These are phyloP conservation scores for Chaitophorus viminalis DNA, from an alignment of 2,888 invertebrate species.

Conservation along the genomic window DNA sequence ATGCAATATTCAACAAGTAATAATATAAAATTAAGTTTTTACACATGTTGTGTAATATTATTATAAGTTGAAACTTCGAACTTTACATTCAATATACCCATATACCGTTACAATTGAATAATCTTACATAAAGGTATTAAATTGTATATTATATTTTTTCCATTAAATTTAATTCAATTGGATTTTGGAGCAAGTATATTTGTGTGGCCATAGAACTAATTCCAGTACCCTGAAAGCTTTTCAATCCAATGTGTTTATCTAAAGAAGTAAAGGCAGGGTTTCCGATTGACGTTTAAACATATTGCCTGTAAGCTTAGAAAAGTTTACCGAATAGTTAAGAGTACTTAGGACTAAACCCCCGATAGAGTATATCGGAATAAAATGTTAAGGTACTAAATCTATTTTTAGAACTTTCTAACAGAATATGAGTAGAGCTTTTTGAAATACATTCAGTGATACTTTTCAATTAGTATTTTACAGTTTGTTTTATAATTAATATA, in stretches of 20 bases:
- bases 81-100: too few relatives aligned
- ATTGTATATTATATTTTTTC: slow-evolving; percentile 21
- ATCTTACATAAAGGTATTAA: not conserved
- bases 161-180: slow-evolving; percentile 20
- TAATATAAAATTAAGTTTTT: not conserved
- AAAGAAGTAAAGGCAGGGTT: slow-evolving; percentile 35
- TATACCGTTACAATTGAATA: not conserved
- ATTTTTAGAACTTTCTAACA: slow-evolving; percentile 19
- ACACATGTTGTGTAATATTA: not conserved
- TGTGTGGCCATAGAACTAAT: slow-evolving; percentile 33
- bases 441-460: slow-evolving; percentile 27
- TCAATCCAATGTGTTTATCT: slow-evolving; percentile 38
- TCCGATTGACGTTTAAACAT: slow-evolving; percentile 49
- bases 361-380: slow-evolving; percentile 23
- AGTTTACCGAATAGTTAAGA: slow-evolving; percentile 46
- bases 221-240: slow-evolving; percentile 36
- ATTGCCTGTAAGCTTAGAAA: slow-evolving; percentile 46
- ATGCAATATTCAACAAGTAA: not conserved
- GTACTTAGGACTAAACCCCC: slow-evolving; percentile 28
- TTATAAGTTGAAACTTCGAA: too few relatives aligned
- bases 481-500: not conserved
- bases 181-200: slow-evolving; percentile 23
- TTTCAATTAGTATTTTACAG: slow-evolving; percentile 15
- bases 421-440: slow-evolving; percentile 25
- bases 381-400: slow-evolving; percentile 24